Percentiles rank a stretch among this genome's conserved stretches.
phyloP scores from a whole-genome alignment of 64 coral and sea anemone species.

The Montipora capricornis region DNA sequence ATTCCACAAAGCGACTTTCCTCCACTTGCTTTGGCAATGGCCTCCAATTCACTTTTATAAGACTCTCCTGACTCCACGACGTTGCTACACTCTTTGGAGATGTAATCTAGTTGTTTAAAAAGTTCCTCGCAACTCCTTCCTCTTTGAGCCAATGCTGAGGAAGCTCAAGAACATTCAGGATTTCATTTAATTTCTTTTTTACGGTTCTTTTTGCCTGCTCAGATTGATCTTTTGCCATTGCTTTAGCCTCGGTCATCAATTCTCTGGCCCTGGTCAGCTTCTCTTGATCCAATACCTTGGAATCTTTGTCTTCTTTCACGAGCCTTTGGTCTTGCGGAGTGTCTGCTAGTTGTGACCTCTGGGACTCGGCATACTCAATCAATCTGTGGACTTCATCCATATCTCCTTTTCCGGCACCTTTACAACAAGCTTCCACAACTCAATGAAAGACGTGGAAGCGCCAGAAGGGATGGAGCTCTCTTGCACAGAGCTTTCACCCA shows the following conservation, averaged over 20 bases:
- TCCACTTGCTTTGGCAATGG: slow-evolving; percentile 41
- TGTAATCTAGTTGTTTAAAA: slow-evolving; percentile 27
- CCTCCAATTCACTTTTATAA: neutral
- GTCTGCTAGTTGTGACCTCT: neutral
- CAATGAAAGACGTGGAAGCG: neutral
- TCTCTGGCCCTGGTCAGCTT: slow-evolving; percentile 49
- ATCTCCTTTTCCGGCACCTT: slow-evolving; percentile 27
- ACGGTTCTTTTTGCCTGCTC: slow-evolving; percentile 17
- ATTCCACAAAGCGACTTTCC: slow-evolving; percentile 36
- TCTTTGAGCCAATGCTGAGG: slow-evolving; percentile 58
- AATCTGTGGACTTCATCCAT: slow-evolving; percentile 6
- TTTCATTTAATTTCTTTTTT: slow-evolving; percentile 24
- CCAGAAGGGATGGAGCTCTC: slow-evolving; percentile 5
- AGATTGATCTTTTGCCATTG: slow-evolving; percentile 15
- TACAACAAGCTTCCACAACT: neutral
- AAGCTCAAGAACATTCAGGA: slow-evolving; percentile 39
- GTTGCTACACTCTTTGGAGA: neutral
- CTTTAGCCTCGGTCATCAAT: slow-evolving; percentile 66
- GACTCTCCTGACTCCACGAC: slow-evolving; percentile 11
- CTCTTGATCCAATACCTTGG: slow-evolving; percentile 46
- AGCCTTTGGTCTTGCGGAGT: neutral
- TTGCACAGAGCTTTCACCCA: neutral
- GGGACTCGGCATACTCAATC: neutral
- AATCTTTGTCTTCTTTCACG: neutral
- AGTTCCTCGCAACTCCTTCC: neutral